Conservation (phyloP, 2,888 invertebrate species). For the Brachyptera putata region DNA sequence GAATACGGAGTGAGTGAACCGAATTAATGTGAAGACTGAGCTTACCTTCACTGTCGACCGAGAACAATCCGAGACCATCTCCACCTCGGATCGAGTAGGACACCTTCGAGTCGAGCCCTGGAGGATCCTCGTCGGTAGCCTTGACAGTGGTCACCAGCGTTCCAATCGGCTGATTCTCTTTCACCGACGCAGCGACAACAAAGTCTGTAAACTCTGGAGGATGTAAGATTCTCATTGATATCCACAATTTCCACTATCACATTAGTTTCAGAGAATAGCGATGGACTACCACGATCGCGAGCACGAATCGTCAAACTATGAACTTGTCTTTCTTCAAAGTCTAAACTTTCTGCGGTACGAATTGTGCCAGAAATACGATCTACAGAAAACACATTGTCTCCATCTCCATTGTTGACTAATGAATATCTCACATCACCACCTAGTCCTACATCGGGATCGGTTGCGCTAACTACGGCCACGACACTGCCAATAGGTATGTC, state of each 20-base stretch:
- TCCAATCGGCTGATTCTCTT: conserved; percentile 76
- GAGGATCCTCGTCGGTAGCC: conserved; percentile 76
- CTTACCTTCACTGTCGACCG: conserved; percentile 83
- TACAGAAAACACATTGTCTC: conserved; percentile 64
- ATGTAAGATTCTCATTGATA: conserved; percentile 88
- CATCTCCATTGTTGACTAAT: conserved; percentile 58
- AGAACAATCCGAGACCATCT: conserved; percentile 86
- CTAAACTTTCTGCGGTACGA: conserved; percentile 69
- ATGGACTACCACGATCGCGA: conserved; percentile 78
- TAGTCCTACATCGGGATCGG: conserved; percentile 79
- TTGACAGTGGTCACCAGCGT: conserved; percentile 71
- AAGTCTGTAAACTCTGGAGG: conserved; percentile 79
- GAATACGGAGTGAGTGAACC: too few species aligned
- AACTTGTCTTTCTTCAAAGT: conserved; percentile 86
- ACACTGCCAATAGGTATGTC: conserved; percentile 86
- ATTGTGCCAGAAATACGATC: conserved; percentile 83
- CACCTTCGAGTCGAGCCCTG: conserved; percentile 75
- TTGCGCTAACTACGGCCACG: conserved; percentile 75
- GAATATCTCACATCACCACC: conserved; percentile 79
- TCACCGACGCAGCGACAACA: conserved; percentile 67
- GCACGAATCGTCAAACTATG: conserved; percentile 84
- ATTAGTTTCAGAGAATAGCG: conserved; percentile 72
- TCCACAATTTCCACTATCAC: conserved; percentile 85
- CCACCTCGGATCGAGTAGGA: conserved; percentile 85
- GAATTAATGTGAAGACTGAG: too few species aligned